phyloP scores from a whole-genome alignment of 2,888 invertebrate genomes.

The Hirudinaria manillensis region DNA sequence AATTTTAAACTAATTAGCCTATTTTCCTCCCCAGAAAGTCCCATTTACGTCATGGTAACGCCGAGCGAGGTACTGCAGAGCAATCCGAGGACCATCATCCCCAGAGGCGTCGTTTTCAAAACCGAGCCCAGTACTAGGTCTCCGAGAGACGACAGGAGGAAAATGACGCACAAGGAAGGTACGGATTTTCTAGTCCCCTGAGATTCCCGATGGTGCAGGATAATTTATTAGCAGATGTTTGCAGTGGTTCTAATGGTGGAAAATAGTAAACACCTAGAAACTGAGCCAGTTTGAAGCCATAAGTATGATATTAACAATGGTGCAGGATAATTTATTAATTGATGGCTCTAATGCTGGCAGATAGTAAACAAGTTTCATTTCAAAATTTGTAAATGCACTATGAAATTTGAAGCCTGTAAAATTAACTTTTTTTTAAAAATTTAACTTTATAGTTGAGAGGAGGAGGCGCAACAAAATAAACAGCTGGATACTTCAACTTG shows the following conservation, averaged over 20 bases:
- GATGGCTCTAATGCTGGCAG: no score
- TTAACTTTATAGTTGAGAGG: constrained; percentile 25
- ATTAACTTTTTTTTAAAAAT: neutral
- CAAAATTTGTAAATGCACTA: no score
- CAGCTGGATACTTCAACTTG: constrained; percentile 28
- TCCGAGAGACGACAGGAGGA: constrained; percentile 24
- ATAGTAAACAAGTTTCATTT: no score
- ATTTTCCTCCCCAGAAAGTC: constrained; percentile 17
- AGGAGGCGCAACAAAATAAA: constrained; percentile 32
- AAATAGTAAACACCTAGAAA: no score
- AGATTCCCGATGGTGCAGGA: no score
- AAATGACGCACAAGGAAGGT: constrained; percentile 33
- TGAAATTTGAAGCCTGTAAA: neutral
- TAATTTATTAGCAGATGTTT: no score
- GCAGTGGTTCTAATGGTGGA: no score
- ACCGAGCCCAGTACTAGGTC: constrained; percentile 17
- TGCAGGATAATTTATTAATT: no score
- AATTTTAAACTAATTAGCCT: no score
- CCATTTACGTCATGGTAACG: constrained; percentile 26
- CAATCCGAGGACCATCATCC: constrained; percentile 20
- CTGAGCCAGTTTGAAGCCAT: no score
- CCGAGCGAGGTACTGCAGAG: constrained; percentile 23
- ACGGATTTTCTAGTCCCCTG: neutral
- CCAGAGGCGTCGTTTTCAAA: constrained; percentile 20
- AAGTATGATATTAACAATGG: no score